Evolutionary conservation across 2,888 invertebrate genomes (phyloP), one percentile per base, ranked within the genome.

Genomic region (Hydropsyche betteni): DNA sequence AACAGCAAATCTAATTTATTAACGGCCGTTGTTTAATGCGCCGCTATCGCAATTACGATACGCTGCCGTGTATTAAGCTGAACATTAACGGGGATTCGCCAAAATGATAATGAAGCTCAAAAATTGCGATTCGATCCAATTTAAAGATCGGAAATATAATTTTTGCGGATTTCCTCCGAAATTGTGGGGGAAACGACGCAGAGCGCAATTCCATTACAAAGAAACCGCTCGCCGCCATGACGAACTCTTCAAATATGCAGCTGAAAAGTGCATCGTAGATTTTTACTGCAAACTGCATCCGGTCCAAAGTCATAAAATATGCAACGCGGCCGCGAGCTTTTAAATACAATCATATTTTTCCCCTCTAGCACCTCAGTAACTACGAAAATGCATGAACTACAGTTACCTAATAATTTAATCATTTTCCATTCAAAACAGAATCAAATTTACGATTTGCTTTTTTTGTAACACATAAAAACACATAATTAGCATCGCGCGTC

Each of bases 221-320:
- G 14, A 14, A 74, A 53, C 38, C 44, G 64, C 50, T 72, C 73
- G 64, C 38, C 8, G 34, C 36, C 61, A 75, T 75, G 75, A 75
- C 75, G 75, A 75, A 75, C 75, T 75, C 68, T 64, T 75, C 71
- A 71, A 75, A 75, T 75, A 75, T 75, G 70, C 71, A 75, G 58
- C 55, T 72, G 55, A 72, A 70, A 72, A 72, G 36, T 61, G 72
- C 55, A 72, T 61, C 55, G 70, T 58, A 44, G 50, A 50, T 53
- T 51, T 74, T 58, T 74, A 70, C 69, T 75, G 55, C 55, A 52
- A 74, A 69, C 69, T 74, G 68, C 38, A 74, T 74, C 69, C 69
- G 69, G 69, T 14, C 50, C 14, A 34, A 16, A 14, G 24, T 38
- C 53, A 53, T 70, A 70, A 69, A 53, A 34, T 70, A 70, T 70